These are phyloP conservation scores for Chaenodraco wilsoni DNA, from an alignment of 2,797 vertebrate species.

Conservation along the genomic window DNA sequence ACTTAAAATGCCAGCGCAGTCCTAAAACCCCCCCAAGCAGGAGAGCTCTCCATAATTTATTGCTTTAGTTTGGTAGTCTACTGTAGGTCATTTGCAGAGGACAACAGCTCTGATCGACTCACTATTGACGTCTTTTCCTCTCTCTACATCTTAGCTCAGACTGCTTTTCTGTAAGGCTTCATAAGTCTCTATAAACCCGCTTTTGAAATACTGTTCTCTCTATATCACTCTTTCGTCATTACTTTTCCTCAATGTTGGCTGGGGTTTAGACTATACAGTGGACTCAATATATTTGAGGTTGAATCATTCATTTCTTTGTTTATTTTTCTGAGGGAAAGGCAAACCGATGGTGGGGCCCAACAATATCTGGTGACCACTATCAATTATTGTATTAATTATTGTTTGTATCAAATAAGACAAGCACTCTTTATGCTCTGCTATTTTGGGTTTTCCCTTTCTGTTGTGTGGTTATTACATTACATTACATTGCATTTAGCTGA, in stretches of 20 bases:
- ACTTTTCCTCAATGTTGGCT: neutral
- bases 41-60: slow-evolving; percentile 58
- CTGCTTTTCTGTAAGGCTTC: slow-evolving; percentile 54
- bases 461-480: neutral
- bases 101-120: slow-evolving; percentile 60
- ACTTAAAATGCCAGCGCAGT: slow-evolving; percentile 42
- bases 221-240: slow-evolving; percentile 2
- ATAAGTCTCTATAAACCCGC: slow-evolving; percentile 49
- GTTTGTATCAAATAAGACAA: neutral
- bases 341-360: neutral
- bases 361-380: neutral
- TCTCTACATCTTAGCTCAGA: slow-evolving; percentile 34
- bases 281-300: neutral
- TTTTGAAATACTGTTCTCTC: slow-evolving; percentile 9
- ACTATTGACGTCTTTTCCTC: slow-evolving; percentile 58
- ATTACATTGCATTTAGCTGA: too few relatives aligned
- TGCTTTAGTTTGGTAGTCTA: slow-evolving; percentile 45
- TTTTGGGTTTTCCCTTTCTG: too few relatives aligned
- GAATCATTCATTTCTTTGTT: neutral
- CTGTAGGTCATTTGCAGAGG: slow-evolving; percentile 63
- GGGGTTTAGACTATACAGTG: slow-evolving; percentile 1
- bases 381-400: neutral
- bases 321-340: neutral
- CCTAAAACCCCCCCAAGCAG: slow-evolving; percentile 28
- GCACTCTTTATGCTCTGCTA: too few relatives aligned